A percentile compares a stretch with the other conserved stretches of the same genome.
phyloP scores from a whole-genome alignment of 1,140 invertebrate genomes.

The Drosophila tristis region DNA sequence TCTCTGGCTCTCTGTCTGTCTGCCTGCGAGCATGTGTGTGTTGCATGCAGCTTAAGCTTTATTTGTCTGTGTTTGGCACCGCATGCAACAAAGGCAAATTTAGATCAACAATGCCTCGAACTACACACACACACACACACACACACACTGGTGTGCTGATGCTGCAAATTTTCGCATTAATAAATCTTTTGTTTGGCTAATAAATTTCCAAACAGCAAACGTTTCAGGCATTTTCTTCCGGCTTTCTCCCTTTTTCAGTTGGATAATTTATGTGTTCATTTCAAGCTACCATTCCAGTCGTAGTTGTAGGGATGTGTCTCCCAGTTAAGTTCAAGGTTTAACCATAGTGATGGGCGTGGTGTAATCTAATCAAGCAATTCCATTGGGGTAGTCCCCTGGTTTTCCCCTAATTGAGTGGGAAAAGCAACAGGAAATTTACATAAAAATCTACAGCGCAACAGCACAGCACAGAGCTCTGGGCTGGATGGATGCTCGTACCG shows the following conservation, averaged over 20 bases:
- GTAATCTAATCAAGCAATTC: constrained; percentile 25
- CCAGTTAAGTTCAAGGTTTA: constrained; percentile 24
- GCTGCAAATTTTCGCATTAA: constrained; percentile 74
- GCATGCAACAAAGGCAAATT: constrained; percentile 29
- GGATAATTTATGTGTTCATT: constrained; percentile 41
- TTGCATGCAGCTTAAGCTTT: constrained; percentile 67
- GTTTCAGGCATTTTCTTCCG: constrained; percentile 3
- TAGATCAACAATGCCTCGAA: constrained; percentile 28
- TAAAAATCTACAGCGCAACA: constrained; percentile 20
- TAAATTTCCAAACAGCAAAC: constrained; percentile 65
- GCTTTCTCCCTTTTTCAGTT: background rate
- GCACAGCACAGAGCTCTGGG: background rate
- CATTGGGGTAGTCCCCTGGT: constrained; percentile 1
- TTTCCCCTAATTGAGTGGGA: constrained; percentile 34
- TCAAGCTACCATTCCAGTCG: no score
- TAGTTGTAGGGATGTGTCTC: no score
- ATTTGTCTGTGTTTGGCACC: constrained; percentile 53
- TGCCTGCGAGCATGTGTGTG: constrained; percentile 8
- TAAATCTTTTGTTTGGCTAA: constrained; percentile 76
- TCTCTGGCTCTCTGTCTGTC: background rate
- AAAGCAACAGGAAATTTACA: constrained; percentile 47
- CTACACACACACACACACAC: constrained; percentile 3
- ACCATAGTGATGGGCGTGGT: background rate
- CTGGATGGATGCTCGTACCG: background rate
- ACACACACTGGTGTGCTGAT: constrained; percentile 52